phyloP scores from a whole-genome alignment of 2,113 vertebrate genomes.

The Xyliphius kryptos region DNA sequence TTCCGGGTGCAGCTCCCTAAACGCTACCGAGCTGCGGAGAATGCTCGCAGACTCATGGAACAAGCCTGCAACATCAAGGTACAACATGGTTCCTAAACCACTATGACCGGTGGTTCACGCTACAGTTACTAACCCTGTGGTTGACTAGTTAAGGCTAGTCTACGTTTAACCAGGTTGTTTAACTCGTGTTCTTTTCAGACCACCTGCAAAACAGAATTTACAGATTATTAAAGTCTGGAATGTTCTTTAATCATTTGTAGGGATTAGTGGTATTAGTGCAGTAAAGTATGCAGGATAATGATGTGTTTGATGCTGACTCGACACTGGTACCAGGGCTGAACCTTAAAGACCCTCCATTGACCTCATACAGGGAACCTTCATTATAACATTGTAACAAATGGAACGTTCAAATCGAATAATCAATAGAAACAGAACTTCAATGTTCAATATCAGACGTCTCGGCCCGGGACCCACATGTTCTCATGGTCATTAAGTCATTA shows the following conservation, averaged over 20 bases:
- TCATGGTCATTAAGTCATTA: no score
- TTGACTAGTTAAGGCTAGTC: no score
- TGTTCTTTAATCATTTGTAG: background rate
- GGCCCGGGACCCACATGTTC: no score
- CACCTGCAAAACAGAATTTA: no score
- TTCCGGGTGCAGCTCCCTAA: constrained; percentile 97
- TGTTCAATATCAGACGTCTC: no score
- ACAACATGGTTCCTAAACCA: constrained; percentile 35
- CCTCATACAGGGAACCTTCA: no score
- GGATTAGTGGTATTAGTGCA: background rate
- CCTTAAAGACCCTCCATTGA: background rate
- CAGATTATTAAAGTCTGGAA: background rate
- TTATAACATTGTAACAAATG: no score
- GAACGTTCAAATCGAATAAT: no score
- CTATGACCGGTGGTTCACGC: background rate
- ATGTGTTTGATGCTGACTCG: background rate
- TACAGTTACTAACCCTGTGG: no score
- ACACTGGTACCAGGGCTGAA: background rate
- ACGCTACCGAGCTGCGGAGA: constrained; percentile 94
- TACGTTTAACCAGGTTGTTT: no score
- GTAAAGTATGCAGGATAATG: background rate
- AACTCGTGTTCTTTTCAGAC: no score
- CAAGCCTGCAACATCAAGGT: constrained; percentile 99
- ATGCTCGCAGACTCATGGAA: constrained; percentile 92
- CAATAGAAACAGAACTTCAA: no score